phyloP scores from a whole-genome alignment of 2,888 invertebrate species.

The Latrodectus hesperus region DNA sequence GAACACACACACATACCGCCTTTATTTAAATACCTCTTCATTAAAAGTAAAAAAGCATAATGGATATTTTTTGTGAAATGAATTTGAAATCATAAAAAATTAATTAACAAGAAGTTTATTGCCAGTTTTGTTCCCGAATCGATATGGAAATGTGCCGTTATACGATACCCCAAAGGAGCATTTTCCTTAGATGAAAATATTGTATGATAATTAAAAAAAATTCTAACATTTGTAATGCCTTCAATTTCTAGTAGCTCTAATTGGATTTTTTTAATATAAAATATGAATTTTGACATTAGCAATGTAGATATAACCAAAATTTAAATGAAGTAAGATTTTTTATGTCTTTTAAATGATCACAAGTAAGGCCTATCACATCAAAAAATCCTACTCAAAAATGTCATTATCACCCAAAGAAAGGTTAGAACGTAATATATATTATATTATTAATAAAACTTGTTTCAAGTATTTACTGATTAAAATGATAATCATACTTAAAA shows the following conservation, averaged over 20 bases:
- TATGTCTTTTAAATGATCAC: too few species aligned
- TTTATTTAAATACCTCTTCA: neutral
- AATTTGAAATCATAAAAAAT: slow-evolving; percentile 38
- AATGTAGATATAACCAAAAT: too few species aligned
- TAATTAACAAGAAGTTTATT: slow-evolving; percentile 40
- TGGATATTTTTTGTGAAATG: neutral
- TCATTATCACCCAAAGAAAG: too few species aligned
- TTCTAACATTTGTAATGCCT: slow-evolving; percentile 14
- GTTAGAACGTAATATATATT: too few species aligned
- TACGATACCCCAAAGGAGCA: slow-evolving; percentile 13
- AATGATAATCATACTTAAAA: too few species aligned
- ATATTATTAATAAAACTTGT: too few species aligned
- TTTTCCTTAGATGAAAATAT: slow-evolving; percentile 12
- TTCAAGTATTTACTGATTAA: too few species aligned
- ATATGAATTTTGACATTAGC: too few species aligned
- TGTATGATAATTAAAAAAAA: slow-evolving; percentile 16
- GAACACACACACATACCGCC: neutral
- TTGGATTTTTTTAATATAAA: slow-evolving; percentile 30
- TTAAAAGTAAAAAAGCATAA: neutral
- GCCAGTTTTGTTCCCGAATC: neutral
- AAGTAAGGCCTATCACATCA: too few species aligned
- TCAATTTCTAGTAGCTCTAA: slow-evolving; percentile 40
- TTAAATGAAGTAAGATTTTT: too few species aligned
- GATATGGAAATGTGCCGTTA: neutral
- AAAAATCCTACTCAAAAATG: too few species aligned